Evolutionary conservation across 2,797 vertebrate species (phyloP).

Genomic region (Clarias platycephalus): DNA sequence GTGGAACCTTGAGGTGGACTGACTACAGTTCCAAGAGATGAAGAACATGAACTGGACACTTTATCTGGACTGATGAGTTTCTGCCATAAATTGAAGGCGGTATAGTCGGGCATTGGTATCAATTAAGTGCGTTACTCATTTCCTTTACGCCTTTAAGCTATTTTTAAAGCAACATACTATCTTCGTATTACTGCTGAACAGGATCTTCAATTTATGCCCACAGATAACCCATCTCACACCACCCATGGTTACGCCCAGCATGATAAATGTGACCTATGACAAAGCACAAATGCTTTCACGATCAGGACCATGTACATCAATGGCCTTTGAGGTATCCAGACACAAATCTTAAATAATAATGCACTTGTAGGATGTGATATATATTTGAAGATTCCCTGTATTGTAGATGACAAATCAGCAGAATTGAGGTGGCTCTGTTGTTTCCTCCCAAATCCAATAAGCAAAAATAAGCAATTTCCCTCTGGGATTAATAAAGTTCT

Average conservation of each 20-base stretch:
- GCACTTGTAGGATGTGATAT: too few relatives aligned
- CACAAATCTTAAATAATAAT: not conserved
- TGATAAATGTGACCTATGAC: not conserved
- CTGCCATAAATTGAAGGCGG: not conserved
- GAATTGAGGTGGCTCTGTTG: too few relatives aligned
- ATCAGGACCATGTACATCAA: not conserved
- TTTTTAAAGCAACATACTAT: not conserved
- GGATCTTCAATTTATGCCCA: not conserved
- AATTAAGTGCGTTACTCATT: not conserved
- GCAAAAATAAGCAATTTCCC: too few relatives aligned
- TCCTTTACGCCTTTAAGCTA: not conserved
- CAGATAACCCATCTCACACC: not conserved
- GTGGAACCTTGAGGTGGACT: not conserved
- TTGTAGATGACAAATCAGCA: too few relatives aligned
- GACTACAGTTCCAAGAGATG: not conserved
- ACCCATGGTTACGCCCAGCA: not conserved
- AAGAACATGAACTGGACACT: not conserved
- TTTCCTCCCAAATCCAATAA: too few relatives aligned
- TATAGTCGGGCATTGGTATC: not conserved
- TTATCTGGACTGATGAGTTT: not conserved
- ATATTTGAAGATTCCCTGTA: too few relatives aligned
- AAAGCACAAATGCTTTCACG: not conserved
- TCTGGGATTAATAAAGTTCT: too few relatives aligned
- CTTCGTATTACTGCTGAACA: not conserved
- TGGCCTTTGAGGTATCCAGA: not conserved